Conservation (phyloP, 2,888 invertebrate genomes). For the Prenolepis imparis region DNA sequence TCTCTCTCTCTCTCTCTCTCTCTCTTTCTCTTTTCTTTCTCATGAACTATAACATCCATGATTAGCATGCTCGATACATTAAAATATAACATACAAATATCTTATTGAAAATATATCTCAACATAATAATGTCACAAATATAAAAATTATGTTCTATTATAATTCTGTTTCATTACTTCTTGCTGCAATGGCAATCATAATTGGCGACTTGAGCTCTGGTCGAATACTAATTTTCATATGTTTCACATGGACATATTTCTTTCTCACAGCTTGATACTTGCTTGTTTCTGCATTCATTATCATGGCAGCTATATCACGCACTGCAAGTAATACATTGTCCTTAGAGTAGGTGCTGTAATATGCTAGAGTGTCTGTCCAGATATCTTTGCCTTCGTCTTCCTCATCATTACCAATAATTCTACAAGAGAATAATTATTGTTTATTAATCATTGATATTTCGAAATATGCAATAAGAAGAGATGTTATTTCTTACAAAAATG, state of each 20-base stretch:
- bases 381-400: slow-evolving; percentile 83
- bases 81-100: slow-evolving; percentile 47
- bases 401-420: slow-evolving; percentile 83
- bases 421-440: slow-evolving; percentile 9
- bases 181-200: slow-evolving; percentile 60
- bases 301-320: slow-evolving; percentile 90
- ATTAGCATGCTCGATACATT: slow-evolving; percentile 36
- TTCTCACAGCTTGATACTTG: slow-evolving; percentile 91
- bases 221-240: slow-evolving; percentile 90
- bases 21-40: not conserved
- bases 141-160: slow-evolving; percentile 41
- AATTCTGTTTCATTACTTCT: slow-evolving; percentile 45
- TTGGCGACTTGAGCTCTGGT: slow-evolving; percentile 88
- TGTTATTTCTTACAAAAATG: slow-evolving; percentile 87
- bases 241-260: slow-evolving; percentile 89
- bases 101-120: slow-evolving; percentile 49
- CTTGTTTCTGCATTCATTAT: slow-evolving; percentile 90
- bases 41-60: slow-evolving; percentile 22
- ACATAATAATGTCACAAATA: slow-evolving; percentile 25
- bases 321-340: slow-evolving; percentile 90
- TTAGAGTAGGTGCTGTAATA: slow-evolving; percentile 93
- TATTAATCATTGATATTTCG: not conserved
- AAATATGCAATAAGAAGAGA: not conserved
- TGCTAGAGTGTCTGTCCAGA: slow-evolving; percentile 92
- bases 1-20: no score